Conservation (phyloP, 2,113 vertebrate species). For the Varanus komodoensis region DNA sequence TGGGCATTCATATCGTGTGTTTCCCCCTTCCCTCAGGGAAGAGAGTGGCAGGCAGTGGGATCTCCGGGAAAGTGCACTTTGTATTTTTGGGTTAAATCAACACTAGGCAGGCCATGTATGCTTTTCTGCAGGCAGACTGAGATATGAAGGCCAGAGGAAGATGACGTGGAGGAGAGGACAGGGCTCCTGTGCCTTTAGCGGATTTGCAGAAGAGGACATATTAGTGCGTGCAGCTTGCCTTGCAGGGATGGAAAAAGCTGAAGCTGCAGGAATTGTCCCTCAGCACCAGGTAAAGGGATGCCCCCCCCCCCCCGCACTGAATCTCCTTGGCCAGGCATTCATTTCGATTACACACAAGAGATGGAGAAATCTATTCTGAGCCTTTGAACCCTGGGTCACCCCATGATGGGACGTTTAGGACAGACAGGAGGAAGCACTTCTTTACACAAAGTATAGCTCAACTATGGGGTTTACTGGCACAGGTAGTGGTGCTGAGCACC, state of each 20-base stretch:
- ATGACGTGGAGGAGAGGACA: neutral
- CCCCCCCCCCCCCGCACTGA: neutral
- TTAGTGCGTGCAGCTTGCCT: neutral
- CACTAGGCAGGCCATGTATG: neutral
- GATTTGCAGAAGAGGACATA: neutral
- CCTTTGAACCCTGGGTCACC: neutral
- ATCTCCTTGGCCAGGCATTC: neutral
- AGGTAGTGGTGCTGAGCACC: too few relatives aligned
- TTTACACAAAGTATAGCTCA: too few relatives aligned
- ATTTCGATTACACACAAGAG: neutral
- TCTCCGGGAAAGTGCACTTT: constrained; percentile 26
- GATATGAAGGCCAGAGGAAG: neutral
- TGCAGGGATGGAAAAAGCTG: neutral
- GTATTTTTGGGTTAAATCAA: constrained; percentile 17
- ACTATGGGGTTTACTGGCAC: too few relatives aligned
- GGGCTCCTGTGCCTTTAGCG: neutral
- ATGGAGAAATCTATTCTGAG: neutral
- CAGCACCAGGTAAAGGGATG: neutral
- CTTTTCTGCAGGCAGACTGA: neutral
- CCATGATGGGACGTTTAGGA: too few relatives aligned
- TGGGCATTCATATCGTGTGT: neutral
- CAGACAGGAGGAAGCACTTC: too few relatives aligned
- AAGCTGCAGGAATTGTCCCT: neutral
- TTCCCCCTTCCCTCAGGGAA: constrained; percentile 19
- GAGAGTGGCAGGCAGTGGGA: constrained; percentile 40